phyloP scores from a whole-genome alignment of 2,113 vertebrate genomes.

The Mustela nigripes region DNA sequence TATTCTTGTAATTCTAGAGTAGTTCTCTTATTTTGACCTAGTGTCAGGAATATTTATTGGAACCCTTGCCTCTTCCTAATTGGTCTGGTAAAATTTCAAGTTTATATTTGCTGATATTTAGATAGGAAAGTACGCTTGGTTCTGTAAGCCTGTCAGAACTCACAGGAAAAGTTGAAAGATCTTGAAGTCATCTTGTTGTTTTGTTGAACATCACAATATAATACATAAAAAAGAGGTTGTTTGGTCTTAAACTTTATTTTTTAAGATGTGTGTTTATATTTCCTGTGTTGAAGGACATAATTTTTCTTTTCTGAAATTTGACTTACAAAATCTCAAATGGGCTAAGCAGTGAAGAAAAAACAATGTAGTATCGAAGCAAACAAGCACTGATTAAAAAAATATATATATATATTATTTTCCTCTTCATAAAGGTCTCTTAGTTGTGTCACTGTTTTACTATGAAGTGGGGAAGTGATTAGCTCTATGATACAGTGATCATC shows the following conservation, averaged over 20 bases:
- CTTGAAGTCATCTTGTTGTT: slow-evolving; percentile 26
- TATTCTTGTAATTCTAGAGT: not conserved
- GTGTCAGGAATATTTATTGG: not conserved
- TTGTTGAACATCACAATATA: not conserved
- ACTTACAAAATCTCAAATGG: slow-evolving; percentile 29
- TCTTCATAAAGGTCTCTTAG: not conserved
- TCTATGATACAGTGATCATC: not conserved
- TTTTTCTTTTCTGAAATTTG: slow-evolving; percentile 24
- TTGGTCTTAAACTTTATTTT: not conserved
- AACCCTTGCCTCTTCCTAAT: not conserved
- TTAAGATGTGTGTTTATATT: slow-evolving; percentile 19
- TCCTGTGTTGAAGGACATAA: not conserved
- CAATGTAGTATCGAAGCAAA: not conserved
- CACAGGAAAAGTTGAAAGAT: not conserved
- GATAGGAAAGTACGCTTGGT: not conserved
- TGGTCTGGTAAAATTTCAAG: slow-evolving; percentile 17
- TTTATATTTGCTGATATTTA: not conserved
- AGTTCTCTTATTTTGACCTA: not conserved
- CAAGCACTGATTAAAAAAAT: not conserved
- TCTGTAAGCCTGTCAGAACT: not conserved
- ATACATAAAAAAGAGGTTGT: not conserved
- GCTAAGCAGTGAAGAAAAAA: slow-evolving; percentile 26
- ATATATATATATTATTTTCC: not conserved
- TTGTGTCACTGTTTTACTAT: not conserved
- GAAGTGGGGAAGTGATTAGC: not conserved